A percentile compares a stretch with the other conserved stretches of the same genome.
Evolutionary conservation across 2,888 invertebrate genomes (phyloP).

Genomic region (Rhogogaster chlorosoma): DNA sequence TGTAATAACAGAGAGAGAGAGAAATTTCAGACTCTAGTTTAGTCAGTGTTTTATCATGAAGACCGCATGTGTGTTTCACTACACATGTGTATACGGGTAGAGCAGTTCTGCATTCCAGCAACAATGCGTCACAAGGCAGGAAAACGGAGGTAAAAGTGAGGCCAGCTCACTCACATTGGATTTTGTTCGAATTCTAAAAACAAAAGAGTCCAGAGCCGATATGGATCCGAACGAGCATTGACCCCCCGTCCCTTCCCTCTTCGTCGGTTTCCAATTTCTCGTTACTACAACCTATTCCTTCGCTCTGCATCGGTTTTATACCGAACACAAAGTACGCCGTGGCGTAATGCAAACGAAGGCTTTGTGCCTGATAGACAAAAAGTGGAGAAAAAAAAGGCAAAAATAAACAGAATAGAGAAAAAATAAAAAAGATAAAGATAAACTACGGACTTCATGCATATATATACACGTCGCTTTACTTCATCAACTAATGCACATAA

Average conservation of each 20-base stretch:
- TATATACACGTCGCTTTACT: background rate
- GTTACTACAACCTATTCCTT: constrained; percentile 18
- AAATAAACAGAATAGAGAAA: too few relatives aligned
- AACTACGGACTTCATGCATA: background rate
- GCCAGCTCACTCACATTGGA: background rate
- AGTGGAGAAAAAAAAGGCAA: background rate
- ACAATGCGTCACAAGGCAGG: constrained; percentile 28
- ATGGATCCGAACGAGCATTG: constrained; percentile 16
- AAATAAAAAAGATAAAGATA: background rate
- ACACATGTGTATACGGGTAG: background rate
- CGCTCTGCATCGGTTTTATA: background rate
- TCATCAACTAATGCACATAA: constrained; percentile 14
- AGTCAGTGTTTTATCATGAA: constrained; percentile 9
- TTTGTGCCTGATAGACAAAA: constrained; percentile 3
- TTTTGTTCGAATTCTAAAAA: constrained; percentile 36
- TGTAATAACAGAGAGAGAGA: background rate
- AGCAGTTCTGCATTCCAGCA: constrained; percentile 30
- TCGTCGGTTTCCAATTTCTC: constrained; percentile 24
- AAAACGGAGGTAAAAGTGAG: background rate
- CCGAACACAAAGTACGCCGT: background rate
- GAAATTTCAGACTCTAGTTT: background rate
- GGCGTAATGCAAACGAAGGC: constrained; percentile 27
- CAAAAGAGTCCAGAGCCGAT: constrained; percentile 11
- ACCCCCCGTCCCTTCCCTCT: too few relatives aligned
- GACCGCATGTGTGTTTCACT: background rate